Evolutionary conservation across 2,888 invertebrate species (phyloP), one percentile per base, ranked within the genome.

Genomic region (Patella ulyssiponensis): DNA sequence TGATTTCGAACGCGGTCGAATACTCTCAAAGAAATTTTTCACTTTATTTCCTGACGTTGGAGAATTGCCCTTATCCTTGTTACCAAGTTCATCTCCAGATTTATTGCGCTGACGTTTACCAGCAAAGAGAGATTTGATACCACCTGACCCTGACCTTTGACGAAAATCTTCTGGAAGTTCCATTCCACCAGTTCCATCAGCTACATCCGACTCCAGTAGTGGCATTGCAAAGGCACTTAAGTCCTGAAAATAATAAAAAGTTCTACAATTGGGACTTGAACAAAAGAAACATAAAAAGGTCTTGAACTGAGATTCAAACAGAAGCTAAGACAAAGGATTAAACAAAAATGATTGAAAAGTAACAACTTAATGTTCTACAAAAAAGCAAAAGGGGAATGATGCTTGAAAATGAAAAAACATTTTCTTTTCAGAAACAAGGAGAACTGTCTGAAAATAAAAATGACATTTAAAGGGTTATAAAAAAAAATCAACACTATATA

Each of bases 191-290:
- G 81, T 82, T 69, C 82, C 74, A 69, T 85, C 84, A 15, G 79
- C 78, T 56, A 80, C 75, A 70, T 85, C 86, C 69, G 85, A 79
- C 69, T 89, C 88, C 83, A 89, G 81, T 52, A 88, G 81, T 3
- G 88, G 89, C 90, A 91, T 90, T 33, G 90, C 90, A 82, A 90
- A 90, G 77, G 90, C 88, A 84, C 90, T 90, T 76, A 91, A 83
- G 77, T 91, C 91, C 90, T 91, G 88, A 17, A 84, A 83, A 64
- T 20, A 64, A 20, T 23, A 64, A 64, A 20, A 64, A 20, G 14
- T 11, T 20, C 15, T 11, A 64, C 64, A 44, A 44, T 44, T 44
- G 44, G 44, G 44, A 44, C 44, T 44, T 44, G 44, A 44, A 44
- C 44, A 7, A 44, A 44, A 44, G 44, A 44, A 44, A 44, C 44